Evolutionary conservation across 1,140 invertebrate genomes (phyloP).

Genomic region (Rhagoletis zephyria): DNA sequence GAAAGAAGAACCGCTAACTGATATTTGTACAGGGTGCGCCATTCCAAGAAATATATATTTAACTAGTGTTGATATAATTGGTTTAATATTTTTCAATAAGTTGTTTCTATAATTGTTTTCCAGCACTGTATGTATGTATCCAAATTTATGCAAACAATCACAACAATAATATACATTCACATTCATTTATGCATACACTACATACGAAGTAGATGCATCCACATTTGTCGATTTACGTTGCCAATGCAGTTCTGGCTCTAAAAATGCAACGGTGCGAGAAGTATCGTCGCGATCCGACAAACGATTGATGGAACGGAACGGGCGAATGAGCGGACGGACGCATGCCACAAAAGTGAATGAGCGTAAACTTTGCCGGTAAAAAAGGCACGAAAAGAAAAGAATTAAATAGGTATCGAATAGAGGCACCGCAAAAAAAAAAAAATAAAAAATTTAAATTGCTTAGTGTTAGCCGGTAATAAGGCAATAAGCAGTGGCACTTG

Average conservation of each 20-base stretch:
- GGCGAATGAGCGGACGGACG: not conserved
- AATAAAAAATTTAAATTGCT: not conserved
- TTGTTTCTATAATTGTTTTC: too few species aligned
- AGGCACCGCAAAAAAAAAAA: not conserved
- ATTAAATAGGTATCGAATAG: not conserved
- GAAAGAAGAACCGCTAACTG: too few species aligned
- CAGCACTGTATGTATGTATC: not conserved
- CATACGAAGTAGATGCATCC: too few species aligned
- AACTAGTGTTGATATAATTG: too few species aligned
- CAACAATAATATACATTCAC: not conserved
- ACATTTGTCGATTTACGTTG: not conserved
- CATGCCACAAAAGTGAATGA: not conserved
- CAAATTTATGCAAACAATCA: not conserved
- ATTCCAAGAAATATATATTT: too few species aligned
- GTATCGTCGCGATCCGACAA: not conserved
- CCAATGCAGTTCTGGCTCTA: not conserved
- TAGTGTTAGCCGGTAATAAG: too few species aligned
- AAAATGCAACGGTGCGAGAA: not conserved
- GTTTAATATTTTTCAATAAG: too few species aligned
- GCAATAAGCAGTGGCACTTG: too few species aligned
- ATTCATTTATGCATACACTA: not conserved
- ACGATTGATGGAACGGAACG: not conserved
- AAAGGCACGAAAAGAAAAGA: not conserved
- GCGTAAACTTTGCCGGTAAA: conserved; percentile 35
- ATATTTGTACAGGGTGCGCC: too few species aligned